These are phyloP conservation scores for Drosophila mulleri DNA, from an alignment of 2,888 invertebrate genomes.

Conservation along the genomic window DNA sequence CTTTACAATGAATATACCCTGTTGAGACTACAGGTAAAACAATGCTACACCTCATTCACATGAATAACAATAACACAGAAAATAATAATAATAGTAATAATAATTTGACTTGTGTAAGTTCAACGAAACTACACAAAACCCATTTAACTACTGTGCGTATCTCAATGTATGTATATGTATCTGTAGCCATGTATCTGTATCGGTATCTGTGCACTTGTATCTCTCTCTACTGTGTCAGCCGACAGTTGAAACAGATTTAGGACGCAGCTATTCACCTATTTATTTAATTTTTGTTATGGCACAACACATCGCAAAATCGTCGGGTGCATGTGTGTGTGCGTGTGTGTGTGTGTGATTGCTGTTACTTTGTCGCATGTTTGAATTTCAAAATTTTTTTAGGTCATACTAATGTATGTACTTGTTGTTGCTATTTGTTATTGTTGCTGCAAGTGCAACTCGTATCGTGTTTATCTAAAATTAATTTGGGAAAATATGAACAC, in stretches of 20 bases:
- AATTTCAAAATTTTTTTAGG: constrained; percentile 54
- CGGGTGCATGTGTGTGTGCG: constrained; percentile 12
- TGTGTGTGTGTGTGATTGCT: constrained; percentile 28
- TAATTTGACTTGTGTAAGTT: constrained; percentile 49
- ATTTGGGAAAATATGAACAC: constrained; percentile 27
- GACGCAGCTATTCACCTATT: constrained; percentile 70
- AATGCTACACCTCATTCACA: constrained; percentile 6
- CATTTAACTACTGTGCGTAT: constrained; percentile 34
- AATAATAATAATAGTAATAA: constrained; percentile 41
- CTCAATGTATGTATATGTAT: constrained; percentile 15
- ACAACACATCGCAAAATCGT: constrained; percentile 27
- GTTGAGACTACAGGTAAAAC: constrained; percentile 7
- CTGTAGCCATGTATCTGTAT: neutral
- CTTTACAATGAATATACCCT: neutral
- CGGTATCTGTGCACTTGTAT: constrained; percentile 5
- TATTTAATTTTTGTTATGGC: constrained; percentile 64
- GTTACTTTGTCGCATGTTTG: constrained; percentile 64
- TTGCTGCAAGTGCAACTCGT: constrained; percentile 41
- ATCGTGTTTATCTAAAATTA: constrained; percentile 42
- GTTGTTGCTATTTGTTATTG: constrained; percentile 7
- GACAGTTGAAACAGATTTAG: constrained; percentile 48
- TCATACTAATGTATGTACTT: constrained; percentile 47
- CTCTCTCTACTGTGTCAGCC: constrained; percentile 24
- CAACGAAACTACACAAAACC: constrained; percentile 36
- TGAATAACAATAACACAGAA: neutral